phyloP scores from a whole-genome alignment of 2,888 invertebrate genomes.

The Scaptomyza parva region DNA sequence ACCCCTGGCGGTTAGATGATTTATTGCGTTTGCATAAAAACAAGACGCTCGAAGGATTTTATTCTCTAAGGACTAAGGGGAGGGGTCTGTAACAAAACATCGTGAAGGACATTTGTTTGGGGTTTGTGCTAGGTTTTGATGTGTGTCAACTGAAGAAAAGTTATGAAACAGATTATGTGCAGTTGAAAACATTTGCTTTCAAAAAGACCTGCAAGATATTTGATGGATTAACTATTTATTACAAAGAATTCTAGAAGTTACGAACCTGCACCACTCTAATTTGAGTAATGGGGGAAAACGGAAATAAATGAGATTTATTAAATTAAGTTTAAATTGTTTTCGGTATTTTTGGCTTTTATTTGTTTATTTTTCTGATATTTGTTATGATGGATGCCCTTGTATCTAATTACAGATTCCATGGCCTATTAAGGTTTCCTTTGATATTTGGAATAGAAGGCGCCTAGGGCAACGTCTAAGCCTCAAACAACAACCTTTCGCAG shows the following conservation, averaged over 20 bases:
- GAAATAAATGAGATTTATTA: neutral
- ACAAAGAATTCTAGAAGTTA: neutral
- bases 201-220: neutral
- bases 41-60: constrained; percentile 49
- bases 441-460: constrained; percentile 2
- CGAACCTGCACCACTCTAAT: neutral
- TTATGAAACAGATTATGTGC: constrained; percentile 40
- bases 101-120: constrained; percentile 9
- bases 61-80: no score
- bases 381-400: constrained; percentile 9
- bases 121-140: constrained; percentile 9
- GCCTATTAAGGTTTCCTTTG: constrained; percentile 21
- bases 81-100: constrained; percentile 6
- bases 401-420: constrained; percentile 4
- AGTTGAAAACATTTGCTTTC: neutral
- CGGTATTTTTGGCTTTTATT: neutral
- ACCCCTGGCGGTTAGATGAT: constrained; percentile 37
- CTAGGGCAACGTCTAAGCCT: constrained; percentile 3
- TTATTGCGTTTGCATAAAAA: constrained; percentile 41
- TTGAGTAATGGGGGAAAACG: no score
- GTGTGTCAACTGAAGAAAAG: constrained; percentile 28
- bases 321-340: neutral
- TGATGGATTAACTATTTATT: constrained; percentile 2
- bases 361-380: neutral
- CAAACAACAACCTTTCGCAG: neutral